A percentile compares a stretch with the other conserved stretches of the same genome.
phyloP scores from a whole-genome alignment of 2,797 vertebrate species.

The Catamblyrhynchus diadema region DNA sequence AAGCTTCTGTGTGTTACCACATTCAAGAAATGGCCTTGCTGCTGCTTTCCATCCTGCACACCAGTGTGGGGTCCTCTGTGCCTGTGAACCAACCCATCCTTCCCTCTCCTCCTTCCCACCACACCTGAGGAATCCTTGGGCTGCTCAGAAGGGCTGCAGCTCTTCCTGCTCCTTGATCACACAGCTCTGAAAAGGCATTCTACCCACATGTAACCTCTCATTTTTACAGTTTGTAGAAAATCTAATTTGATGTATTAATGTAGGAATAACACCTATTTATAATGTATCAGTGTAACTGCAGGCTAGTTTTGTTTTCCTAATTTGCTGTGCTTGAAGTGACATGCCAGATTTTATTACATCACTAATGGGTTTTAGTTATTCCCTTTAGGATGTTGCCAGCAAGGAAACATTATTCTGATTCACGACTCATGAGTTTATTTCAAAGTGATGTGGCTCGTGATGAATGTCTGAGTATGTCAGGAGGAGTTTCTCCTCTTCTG shows the following conservation, averaged over 20 bases:
- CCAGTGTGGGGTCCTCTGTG: not conserved
- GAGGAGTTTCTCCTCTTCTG: not conserved
- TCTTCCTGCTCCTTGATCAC: not conserved
- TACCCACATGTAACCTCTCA: not conserved
- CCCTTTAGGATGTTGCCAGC: constrained; percentile 26
- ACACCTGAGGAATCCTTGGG: not conserved
- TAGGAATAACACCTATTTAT: constrained; percentile 56
- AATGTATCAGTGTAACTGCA: constrained; percentile 31
- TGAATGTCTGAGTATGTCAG: not conserved
- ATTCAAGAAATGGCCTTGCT: not conserved
- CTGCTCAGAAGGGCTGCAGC: not conserved
- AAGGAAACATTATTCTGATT: constrained; percentile 28
- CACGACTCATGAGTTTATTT: constrained; percentile 25
- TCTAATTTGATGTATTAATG: constrained; percentile 17
- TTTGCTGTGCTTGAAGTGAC: constrained; percentile 35
- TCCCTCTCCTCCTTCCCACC: not conserved
- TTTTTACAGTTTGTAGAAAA: not conserved
- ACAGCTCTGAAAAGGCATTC: not conserved
- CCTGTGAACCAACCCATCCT: not conserved
- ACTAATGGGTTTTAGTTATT: constrained; percentile 41
- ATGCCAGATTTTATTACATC: constrained; percentile 49
- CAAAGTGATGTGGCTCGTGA: not conserved
- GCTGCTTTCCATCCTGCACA: not conserved
- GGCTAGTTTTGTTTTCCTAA: constrained; percentile 59
- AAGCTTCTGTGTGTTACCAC: not conserved